Percentiles rank a stretch among this genome's conserved stretches.
phyloP scores from a whole-genome alignment of 2,888 invertebrate genomes.

The Phalangium opilio region DNA sequence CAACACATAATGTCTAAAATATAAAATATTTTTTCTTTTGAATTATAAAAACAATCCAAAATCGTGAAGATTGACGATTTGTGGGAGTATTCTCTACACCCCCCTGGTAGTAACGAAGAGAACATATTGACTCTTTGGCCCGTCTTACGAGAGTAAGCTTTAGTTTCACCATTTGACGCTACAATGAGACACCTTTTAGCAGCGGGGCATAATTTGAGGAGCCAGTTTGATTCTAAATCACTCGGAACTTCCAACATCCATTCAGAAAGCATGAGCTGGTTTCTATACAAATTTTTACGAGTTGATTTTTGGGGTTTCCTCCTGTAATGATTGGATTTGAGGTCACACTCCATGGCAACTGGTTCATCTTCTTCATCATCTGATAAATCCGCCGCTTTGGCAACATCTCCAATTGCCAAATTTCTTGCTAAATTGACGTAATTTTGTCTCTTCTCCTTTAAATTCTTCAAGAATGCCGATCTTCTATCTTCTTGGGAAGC shows the following conservation, averaged over 20 bases:
- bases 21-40: conserved; percentile 46
- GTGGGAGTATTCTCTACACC: conserved; percentile 25
- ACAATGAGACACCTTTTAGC: conserved; percentile 70
- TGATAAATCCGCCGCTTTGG: neutral
- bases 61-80: conserved; percentile 30
- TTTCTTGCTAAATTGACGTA: conserved; percentile 11
- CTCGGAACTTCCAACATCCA: conserved; percentile 78
- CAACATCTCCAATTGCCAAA: conserved; percentile 7
- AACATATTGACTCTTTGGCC: conserved; percentile 44
- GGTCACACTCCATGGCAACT: conserved; percentile 10
- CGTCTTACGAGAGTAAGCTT: conserved; percentile 44
- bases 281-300: neutral
- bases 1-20: conserved; percentile 69
- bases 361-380: conserved; percentile 4
- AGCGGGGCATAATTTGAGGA: conserved; percentile 54
- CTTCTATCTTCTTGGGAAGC: no score
- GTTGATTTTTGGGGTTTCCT: no score
- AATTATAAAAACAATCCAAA: conserved; percentile 65
- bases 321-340: neutral
- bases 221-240: conserved; percentile 33
- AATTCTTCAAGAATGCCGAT: no score
- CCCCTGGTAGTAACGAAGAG: conserved; percentile 56
- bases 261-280: conserved; percentile 71
- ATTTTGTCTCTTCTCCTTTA: conserved; percentile 9
- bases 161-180: conserved; percentile 51